Evolutionary conservation across 1,140 invertebrate genomes (phyloP).

Genomic region (Odontomachus brunneus): DNA sequence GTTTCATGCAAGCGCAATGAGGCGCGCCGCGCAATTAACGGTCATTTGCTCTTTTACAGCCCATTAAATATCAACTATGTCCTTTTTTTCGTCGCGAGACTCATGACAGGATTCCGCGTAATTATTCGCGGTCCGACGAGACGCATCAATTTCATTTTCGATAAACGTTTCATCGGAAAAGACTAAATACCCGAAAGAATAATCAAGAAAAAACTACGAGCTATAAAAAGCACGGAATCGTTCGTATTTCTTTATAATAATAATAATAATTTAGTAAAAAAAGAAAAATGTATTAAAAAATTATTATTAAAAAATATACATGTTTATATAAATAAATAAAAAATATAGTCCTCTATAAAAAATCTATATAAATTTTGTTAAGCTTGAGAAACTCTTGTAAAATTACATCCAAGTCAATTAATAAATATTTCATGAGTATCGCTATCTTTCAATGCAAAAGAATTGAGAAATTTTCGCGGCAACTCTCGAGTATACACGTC

Average conservation of each 20-base stretch:
- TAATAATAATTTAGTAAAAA: not conserved
- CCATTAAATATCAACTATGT: conserved; percentile 69
- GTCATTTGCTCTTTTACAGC: conserved; percentile 69
- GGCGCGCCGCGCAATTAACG: conserved; percentile 69
- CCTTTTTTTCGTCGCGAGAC: conserved; percentile 36
- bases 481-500: not conserved
- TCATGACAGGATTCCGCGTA: conserved; percentile 25
- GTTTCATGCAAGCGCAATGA: conserved; percentile 58
- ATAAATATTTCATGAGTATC: not conserved
- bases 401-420: conserved; percentile 11
- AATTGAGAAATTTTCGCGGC: conserved; percentile 29
- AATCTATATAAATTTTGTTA: not conserved
- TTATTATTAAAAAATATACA: too few species aligned
- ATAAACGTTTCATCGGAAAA: not conserved
- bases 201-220: not conserved
- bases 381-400: not conserved
- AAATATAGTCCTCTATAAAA: too few species aligned
- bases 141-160: conserved; percentile 28
- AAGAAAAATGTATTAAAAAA: too few species aligned
- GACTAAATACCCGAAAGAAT: not conserved
- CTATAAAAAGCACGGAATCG: not conserved
- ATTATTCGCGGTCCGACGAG: conserved; percentile 49
- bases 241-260: not conserved
- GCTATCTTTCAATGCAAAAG: not conserved
- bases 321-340: too few species aligned